Conservation (phyloP, 2,113 vertebrate species). For the Austrofundulus limnaeus region DNA sequence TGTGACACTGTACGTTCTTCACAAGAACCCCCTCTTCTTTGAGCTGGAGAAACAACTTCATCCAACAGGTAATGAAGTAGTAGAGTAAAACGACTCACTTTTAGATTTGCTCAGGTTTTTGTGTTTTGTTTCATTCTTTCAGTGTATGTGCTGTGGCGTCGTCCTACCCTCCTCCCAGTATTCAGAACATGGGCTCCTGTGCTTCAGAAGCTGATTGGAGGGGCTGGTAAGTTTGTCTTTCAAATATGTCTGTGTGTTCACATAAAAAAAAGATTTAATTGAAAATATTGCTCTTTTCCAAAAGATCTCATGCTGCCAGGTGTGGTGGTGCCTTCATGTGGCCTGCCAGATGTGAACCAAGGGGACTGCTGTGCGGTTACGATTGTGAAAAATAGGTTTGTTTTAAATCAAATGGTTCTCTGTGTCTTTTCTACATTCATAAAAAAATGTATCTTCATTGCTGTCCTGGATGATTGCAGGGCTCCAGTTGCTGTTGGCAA, state of each 20-base stretch:
- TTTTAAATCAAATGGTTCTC: background rate
- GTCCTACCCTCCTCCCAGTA: conserved; percentile 84
- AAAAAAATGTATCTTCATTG: background rate
- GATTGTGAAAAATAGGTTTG: conserved; percentile 87
- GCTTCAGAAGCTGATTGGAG: conserved; percentile 88
- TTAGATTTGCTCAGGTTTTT: background rate
- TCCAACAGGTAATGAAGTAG: conserved; percentile 85
- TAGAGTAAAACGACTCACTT: background rate
- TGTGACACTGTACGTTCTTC: conserved; percentile 84
- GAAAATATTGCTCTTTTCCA: conserved; percentile 29
- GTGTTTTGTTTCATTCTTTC: conserved; percentile 30
- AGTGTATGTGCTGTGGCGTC: conserved; percentile 91
- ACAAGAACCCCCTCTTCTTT: conserved; percentile 90
- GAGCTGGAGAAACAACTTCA: conserved; percentile 87
- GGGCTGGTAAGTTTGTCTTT: conserved; percentile 86
- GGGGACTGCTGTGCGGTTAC: conserved; percentile 86
- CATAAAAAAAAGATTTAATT: background rate
- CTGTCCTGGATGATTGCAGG: conserved; percentile 69
- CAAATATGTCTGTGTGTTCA: background rate
- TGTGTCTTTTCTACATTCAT: background rate
- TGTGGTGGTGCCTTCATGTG: conserved; percentile 84
- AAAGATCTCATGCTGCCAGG: conserved; percentile 97
- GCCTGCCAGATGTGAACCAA: conserved; percentile 84
- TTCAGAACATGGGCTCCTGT: conserved; percentile 92
- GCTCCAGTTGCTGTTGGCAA: conserved; percentile 89